Base-by-base conservation (phyloP, 1,140 invertebrate genomes). In the Cardiocondyla obscurior region DNA sequence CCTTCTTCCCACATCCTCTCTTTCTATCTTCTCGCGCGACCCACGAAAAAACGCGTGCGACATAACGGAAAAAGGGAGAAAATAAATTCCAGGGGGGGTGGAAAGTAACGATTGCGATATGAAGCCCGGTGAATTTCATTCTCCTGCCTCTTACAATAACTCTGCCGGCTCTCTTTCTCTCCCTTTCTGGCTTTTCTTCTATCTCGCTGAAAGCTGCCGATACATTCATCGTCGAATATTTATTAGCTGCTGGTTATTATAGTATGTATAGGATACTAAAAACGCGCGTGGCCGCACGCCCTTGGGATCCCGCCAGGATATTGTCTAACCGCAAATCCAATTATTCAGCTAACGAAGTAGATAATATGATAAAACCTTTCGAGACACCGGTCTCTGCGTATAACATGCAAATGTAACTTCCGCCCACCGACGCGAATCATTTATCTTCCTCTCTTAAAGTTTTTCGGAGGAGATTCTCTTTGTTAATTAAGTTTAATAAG, bases 31-130 rank as follows among this genome's bases (percentile, higher is more conserved):
- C 65, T 42, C 60, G 25, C 62, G 33, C 64, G 25, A 60, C 30
- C 36, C 62, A 33, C 58, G 65, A 55, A 81, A n/a, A 53, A 55
- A 85, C 72, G 81, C 30, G 60, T 53, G 57, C 73, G 85, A 86
- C 57, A 51, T 14, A 22, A 53, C 39, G 70, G 76, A 57, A 57
- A 55, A 57, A 33, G 39, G 73, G 85, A 84, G 85, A 84, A 70
- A 84, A 84, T 84, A 87, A 87, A 88, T 88, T 88, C 46, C 62
- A 36, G 57, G 57, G 57, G 57, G 77, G 57, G 57, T 64, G 84
- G 58, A 87, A 84, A 88, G 82, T 84, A 88, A 88, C 74, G 85
- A 87, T 64, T 85, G 42, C 85, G 86, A 87, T 88, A 87, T 77
- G 82, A 88, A 88, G 82, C 86, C 65, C 70, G 62, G 60, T 81